Base-by-base conservation (phyloP, 1,140 invertebrate species). In the Marisa cornuarietis region DNA sequence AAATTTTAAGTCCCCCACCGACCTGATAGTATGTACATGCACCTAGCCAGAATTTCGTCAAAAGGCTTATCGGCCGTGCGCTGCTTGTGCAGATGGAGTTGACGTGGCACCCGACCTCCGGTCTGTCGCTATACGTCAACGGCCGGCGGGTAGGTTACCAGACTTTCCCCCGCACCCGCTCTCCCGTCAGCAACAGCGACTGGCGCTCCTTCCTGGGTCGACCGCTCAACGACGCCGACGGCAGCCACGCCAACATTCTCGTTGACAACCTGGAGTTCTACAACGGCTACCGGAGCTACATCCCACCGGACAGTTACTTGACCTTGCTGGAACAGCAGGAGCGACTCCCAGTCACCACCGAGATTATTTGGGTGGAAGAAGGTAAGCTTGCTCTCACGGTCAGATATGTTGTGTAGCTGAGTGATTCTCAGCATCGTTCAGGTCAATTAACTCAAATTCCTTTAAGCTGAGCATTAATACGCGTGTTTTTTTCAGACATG, bases 191-290 rank as follows among this genome's bases (percentile, higher is more conserved):
- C 26, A 84, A 86, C 61, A 82, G 77, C 71, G 81, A 85, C 68
- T 78, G 76, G 10, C 82, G 79, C 65, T 84, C 83, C 16, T 88
- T 83, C 79, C 24, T 79, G 16, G 71, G 69, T 26, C 58, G 65
- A 31, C n/a, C 49, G 62, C 73, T 80, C 7, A 54, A 49, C 49
- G 62, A 82, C 73, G 79, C 58, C 63, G 74, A 71, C 9, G 71
- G 71, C 13, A 82, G 79, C 31, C 89, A 90, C 78, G 86, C 86
- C 1, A 85, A 90, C 76, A 85, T 87, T 10, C 66, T 81, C 3
- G 75, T 90, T 26, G 89, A 90, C 74, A 82, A 85, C 65, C 62
- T 91, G 20, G 83, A 89, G 71, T 80, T 89, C 16, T 90, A 86
- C 86, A 87, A 90, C 65, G 84, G 85, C 16, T 85, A 81, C 62